Evolutionary conservation across 2,113 vertebrate species (phyloP).

Genomic region (Leptobrachium ailaonicum): DNA sequence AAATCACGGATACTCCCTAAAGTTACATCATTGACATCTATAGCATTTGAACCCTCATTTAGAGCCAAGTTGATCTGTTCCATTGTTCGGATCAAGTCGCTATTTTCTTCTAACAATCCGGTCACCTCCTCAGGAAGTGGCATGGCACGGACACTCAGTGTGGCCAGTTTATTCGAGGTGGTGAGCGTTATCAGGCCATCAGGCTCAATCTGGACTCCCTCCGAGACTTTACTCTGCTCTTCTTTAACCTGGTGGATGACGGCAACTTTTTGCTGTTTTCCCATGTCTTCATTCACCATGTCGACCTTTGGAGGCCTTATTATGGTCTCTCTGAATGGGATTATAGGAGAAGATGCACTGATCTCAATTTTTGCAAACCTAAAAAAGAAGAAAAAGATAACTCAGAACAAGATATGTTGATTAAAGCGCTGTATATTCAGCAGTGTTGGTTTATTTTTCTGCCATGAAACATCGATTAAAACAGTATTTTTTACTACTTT

Average conservation of each 20-base stretch:
- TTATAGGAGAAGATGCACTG: slow-evolving; percentile 89
- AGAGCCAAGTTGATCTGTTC: slow-evolving; percentile 80
- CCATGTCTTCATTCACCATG: slow-evolving; percentile 98
- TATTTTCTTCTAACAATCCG: slow-evolving; percentile 79
- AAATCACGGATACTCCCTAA: slow-evolving; percentile 77
- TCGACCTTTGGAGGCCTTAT: slow-evolving; percentile 92
- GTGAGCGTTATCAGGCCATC: slow-evolving; percentile 83
- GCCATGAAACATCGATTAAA: no score
- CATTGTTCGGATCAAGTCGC: slow-evolving; percentile 84
- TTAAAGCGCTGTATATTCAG: no score
- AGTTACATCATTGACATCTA: slow-evolving; percentile 71
- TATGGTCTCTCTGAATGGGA: slow-evolving; percentile 93
- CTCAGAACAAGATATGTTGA: background rate
- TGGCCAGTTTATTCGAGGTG: slow-evolving; percentile 86
- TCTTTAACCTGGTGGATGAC: slow-evolving; percentile 90
- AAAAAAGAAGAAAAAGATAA: slow-evolving; percentile 1
- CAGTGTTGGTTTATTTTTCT: no score
- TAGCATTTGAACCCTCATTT: slow-evolving; percentile 73
- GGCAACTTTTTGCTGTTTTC: slow-evolving; percentile 89
- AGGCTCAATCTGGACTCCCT: slow-evolving; percentile 80
- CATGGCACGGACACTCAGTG: slow-evolving; percentile 77
- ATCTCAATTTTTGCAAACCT: slow-evolving; percentile 95
- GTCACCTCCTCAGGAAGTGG: slow-evolving; percentile 87
- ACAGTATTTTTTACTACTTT: no score
- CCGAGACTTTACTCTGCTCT: slow-evolving; percentile 77